Evolutionary conservation across 2,888 invertebrate genomes (phyloP), one percentile per base, ranked within the genome.

Genomic region (Lepidocyrtoides sp.): DNA sequence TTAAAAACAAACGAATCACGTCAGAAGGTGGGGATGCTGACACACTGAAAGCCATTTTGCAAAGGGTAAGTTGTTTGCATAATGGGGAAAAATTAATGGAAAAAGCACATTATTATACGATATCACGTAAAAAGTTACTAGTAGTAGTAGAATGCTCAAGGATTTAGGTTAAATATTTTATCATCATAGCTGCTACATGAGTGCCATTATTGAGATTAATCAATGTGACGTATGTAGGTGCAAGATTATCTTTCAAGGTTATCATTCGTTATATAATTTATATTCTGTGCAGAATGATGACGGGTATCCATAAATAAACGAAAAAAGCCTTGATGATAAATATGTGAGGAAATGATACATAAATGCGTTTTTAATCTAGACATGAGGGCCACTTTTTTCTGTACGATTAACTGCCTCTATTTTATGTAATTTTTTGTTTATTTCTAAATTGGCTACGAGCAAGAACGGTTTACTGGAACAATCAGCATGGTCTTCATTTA

Each of bases 1-100:
- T 99, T 95, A 99, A 99, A 97, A 99, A 99, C 96, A 99, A 99
- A 95, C 97, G 99, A 95, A 98, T 99, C 94, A 96, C 97, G 95
- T 95, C 96, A 85, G 95, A 95, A 92, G 84, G 84, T 54, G 69
- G 92, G 10, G 94, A 93, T 84, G 90, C 93, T 1, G 94, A 94
- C 41, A 92, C 94, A 5, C 92, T 94, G 10, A 91, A 92, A 90
- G 93, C 93, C 3, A 93, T 94, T 75, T 77, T 94, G 69, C 91
- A 93, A 86, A 91, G 91, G 92, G 94, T 93, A 83, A 81, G 36
- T 36, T 26, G 14, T 14, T 10, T 8, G 14, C 14, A 51, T 2
- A 51, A n/a, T 36, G 48, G 7, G 17, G 17, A 60, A 8, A 60
- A 26, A 60, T 51, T 51, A 4, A 60, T 60, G 7, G 4, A 60